Evolutionary conservation across 2,113 vertebrate species (phyloP).

Genomic region (Ranitomeya variabilis): DNA sequence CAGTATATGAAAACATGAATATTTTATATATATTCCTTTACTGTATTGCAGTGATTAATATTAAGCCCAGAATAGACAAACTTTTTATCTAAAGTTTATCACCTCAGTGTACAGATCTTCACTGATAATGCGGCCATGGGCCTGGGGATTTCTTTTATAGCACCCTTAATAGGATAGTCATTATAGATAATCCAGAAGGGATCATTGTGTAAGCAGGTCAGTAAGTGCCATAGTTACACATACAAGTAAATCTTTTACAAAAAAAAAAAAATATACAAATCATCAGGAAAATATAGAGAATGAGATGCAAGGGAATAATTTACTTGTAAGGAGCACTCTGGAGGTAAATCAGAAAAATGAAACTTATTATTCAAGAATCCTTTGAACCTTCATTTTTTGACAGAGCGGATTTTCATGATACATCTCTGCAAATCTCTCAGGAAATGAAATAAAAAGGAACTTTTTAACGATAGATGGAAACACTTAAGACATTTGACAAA

Average conservation of each 20-base stretch:
- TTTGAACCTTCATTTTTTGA: not conserved
- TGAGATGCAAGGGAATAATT: not conserved
- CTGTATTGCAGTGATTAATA: not conserved
- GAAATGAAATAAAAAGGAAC: not conserved
- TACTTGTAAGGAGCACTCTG: not conserved
- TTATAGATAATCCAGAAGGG: not conserved
- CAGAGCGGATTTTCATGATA: not conserved
- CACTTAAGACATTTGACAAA: not conserved
- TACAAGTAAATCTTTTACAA: not conserved
- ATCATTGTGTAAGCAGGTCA: not conserved
- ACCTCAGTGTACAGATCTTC: not conserved
- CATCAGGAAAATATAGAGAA: conserved; percentile 6
- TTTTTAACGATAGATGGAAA: conserved; percentile 21
- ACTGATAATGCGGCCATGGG: not conserved
- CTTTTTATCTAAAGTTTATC: not conserved
- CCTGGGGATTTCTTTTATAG: not conserved
- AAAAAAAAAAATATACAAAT: not conserved
- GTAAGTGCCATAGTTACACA: not conserved
- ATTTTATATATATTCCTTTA: not conserved
- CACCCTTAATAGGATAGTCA: not conserved
- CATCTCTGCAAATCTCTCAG: not conserved
- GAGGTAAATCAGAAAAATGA: not conserved
- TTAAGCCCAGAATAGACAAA: not conserved
- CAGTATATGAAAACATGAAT: not conserved
- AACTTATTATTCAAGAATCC: not conserved